Base-by-base conservation (phyloP, 2,888 invertebrate species). In the Hypolimnas misippus region DNA sequence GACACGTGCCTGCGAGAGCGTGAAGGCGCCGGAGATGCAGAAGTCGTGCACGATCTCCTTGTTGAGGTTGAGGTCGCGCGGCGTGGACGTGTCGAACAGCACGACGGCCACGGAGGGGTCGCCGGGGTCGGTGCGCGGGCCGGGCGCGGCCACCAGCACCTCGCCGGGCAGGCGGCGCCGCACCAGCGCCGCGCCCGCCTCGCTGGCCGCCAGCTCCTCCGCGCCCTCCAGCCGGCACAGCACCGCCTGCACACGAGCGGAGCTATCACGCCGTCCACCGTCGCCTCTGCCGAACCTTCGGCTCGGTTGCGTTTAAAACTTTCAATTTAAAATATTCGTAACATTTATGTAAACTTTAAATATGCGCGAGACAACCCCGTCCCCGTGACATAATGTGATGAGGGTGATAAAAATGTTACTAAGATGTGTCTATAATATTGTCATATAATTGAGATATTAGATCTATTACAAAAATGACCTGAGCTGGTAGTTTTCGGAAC, bases 161-260 rank as follows among this genome's bases (percentile, higher is more conserved):
- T 90, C 91, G 1, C 76, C 76, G 31, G 69, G 69, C 65, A 73
- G 69, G 78, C 86, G 70, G 90, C 93, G n/a, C 90, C 79, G 62
- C 95, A 79, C 65, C 86, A 85, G 60, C 79, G 79, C 73, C 75
- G 79, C 77, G 73, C 87, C 85, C 62, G 70, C 70, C 68, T 74
- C 73, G 74, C 82, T 80, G 53, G 83, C 86, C 67, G 88, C 86
- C 69, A 91, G 76, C 81, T 95, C 95, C 82, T 96, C 96, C 52
- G 96, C 85, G 3, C 95, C 96, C 53, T 93, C 94, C 74, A 96
- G 83, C 16, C 94, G 94, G 68, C 96, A 93, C 68, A 94, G 93
- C 63, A 96, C 93, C 21, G 95, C 96, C 94, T 94, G 71, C 21
- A 12, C 35, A 14, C 40, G 75, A 35, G 40, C 16, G n/a, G n/a